Conservation (phyloP, 2,888 invertebrate genomes). For the Bellardia bayeri region DNA sequence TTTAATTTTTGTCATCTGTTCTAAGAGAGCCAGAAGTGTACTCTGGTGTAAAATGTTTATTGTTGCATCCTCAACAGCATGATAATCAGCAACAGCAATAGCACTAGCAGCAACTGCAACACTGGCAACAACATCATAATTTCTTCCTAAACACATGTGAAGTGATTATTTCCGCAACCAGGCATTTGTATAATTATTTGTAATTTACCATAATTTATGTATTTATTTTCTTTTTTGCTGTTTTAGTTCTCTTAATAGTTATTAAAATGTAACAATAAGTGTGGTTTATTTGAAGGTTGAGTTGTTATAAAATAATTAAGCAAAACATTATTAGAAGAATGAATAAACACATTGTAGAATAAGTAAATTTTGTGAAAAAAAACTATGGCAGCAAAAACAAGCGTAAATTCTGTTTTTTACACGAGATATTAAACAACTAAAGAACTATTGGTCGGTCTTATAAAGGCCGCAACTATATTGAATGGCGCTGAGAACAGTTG, state of each 20-base stretch:
- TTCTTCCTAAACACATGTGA: conserved; percentile 41
- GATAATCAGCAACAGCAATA: background rate
- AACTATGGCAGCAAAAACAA: too few species aligned
- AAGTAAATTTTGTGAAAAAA: too few species aligned
- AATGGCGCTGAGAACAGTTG: too few species aligned
- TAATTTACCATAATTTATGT: conserved; percentile 59
- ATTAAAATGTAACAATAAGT: conserved; percentile 4
- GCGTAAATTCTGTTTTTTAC: too few species aligned
- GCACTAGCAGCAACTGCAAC: background rate
- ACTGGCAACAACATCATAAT: conserved; percentile 43
- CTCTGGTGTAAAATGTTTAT: conserved; percentile 60
- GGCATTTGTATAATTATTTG: conserved; percentile 66
- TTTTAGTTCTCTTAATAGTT: conserved; percentile 4
- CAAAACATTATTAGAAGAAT: too few species aligned
- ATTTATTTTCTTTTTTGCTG: background rate
- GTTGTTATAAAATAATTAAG: too few species aligned
- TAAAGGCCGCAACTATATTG: too few species aligned
- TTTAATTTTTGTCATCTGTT: conserved; percentile 45
- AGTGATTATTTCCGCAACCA: conserved; percentile 59
- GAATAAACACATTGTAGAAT: too few species aligned
- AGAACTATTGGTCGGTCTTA: too few species aligned
- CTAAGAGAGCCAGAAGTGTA: conserved; percentile 45
- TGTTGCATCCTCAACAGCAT: conserved; percentile 44
- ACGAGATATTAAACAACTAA: too few species aligned
- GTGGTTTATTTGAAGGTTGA: too few species aligned